Conservation (phyloP, 2,797 vertebrate species). For the Danio aesculapii region DNA sequence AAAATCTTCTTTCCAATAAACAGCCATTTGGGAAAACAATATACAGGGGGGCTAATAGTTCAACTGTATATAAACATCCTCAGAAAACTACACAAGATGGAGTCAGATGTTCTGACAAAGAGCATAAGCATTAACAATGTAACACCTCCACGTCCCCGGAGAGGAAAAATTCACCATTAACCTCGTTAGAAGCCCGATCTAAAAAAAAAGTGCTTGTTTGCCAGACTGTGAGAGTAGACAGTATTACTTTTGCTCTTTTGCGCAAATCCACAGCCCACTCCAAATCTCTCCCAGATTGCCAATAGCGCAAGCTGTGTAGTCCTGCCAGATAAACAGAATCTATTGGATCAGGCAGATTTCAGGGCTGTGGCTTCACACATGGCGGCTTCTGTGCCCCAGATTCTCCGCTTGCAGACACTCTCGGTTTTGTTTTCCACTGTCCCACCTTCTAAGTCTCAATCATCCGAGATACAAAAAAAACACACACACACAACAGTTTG, state of each 20-base stretch:
- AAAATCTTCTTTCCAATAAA: too few relatives aligned
- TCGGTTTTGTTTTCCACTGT: conserved; percentile 65
- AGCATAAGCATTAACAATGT: conserved; percentile 65
- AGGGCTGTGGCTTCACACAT: conserved; percentile 79
- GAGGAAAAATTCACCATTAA: conserved; percentile 75
- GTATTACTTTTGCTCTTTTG: conserved; percentile 77
- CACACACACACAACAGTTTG: neutral
- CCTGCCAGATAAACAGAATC: conserved; percentile 84
- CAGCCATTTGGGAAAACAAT: too few relatives aligned
- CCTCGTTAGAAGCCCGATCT: conserved; percentile 75
- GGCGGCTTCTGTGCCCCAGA: conserved; percentile 78
- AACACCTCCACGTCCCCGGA: conserved; percentile 61
- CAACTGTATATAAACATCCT: conserved; percentile 12
- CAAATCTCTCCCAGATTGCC: conserved; percentile 83
- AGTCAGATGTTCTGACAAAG: conserved; percentile 51
- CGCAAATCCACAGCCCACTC: conserved; percentile 76
- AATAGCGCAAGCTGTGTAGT: conserved; percentile 69
- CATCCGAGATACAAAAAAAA: neutral
- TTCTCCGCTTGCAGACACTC: conserved; percentile 59
- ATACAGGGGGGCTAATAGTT: too few relatives aligned
- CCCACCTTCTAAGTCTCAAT: conserved; percentile 18
- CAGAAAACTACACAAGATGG: conserved; percentile 52
- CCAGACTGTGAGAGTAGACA: conserved; percentile 77
- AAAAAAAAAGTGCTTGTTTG: conserved; percentile 68
- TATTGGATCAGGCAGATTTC: conserved; percentile 83